Evolutionary conservation across 2,113 vertebrate species (phyloP), one percentile per base, ranked within the genome.

Genomic region (Neodontobutis hainanensis): DNA sequence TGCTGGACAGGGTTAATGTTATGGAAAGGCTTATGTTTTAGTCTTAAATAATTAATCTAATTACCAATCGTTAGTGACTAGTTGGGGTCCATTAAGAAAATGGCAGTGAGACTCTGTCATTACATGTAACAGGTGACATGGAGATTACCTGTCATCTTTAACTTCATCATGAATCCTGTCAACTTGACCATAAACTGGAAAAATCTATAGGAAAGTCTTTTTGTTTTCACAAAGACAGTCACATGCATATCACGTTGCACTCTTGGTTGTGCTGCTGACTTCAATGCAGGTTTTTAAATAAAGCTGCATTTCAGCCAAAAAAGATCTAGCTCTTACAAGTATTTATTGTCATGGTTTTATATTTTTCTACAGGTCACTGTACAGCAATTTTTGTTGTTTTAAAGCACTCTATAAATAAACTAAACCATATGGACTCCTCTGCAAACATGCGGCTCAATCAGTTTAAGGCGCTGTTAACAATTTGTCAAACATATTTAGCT

Each of bases 191-290:
- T 55, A 8, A 36, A 4, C 6, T 36, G 6, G 14, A 55, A 14
- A 5, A n/a, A 36, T 55, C 35, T 55, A 34, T 15, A 36, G 14
- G n/a, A 36, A 8, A n/a, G n/a, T 11, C 36, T 9, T 7, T 10
- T 9, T 44, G 40, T 35, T 59, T n/a, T 6, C 11, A 14, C 3
- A 0, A 1, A 44, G 12, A 9, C 45, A 11, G 0, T 27, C 19
- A 34, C 35, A 56, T 34, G n/a, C 50, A 16, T 38, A 64, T 74
- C 60, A 55, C 71, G 59, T 77, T 34, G 2, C 62, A 61, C 46
- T 16, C 61, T 55, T 64, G 32, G 57, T 52, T 60, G 34, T 35
- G 19, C 34, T 48, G 11, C 6, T 34, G 36, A 36, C n/a, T 38
- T 46, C n/a, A 9, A 35, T 16, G 8, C 8, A 34, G 1, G 16